These are phyloP conservation scores for Thinocorus orbignyianus DNA, from an alignment of 2,113 vertebrate species.

Conservation along the genomic window DNA sequence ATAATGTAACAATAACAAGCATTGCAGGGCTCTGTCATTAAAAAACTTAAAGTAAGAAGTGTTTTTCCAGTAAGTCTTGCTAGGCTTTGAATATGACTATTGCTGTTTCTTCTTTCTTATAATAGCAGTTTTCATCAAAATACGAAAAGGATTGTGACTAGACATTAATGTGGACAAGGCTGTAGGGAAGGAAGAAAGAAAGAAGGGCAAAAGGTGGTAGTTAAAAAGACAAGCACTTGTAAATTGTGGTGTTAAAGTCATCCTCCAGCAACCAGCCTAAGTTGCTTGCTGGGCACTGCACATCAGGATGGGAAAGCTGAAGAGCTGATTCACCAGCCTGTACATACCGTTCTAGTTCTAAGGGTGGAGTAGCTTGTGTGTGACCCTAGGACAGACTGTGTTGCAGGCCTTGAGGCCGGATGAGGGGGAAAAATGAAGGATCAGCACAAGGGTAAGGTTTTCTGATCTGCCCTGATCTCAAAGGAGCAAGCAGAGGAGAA, in stretches of 20 bases:
- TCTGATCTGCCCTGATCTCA: neutral
- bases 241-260: neutral
- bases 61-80: neutral
- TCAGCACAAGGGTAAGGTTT: neutral
- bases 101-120: neutral
- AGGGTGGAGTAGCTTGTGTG: neutral
- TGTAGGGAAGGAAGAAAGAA: neutral
- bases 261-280: neutral
- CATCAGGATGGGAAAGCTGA: neutral
- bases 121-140: neutral
- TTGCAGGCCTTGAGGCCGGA: neutral
- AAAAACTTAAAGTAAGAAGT: neutral
- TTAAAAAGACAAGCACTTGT: neutral
- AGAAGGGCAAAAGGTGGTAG: neutral
- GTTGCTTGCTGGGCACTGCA: neutral
- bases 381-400: neutral
- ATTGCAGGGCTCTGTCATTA: neutral
- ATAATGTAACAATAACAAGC: neutral
- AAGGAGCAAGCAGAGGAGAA: neutral
- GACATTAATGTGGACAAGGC: neutral
- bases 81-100: neutral
- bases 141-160: fast-evolving
- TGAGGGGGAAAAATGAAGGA: neutral
- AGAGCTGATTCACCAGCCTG: neutral
- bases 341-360: neutral